Evolutionary conservation across 2,797 vertebrate species (phyloP).

Genomic region (Enteromius radiatus): DNA sequence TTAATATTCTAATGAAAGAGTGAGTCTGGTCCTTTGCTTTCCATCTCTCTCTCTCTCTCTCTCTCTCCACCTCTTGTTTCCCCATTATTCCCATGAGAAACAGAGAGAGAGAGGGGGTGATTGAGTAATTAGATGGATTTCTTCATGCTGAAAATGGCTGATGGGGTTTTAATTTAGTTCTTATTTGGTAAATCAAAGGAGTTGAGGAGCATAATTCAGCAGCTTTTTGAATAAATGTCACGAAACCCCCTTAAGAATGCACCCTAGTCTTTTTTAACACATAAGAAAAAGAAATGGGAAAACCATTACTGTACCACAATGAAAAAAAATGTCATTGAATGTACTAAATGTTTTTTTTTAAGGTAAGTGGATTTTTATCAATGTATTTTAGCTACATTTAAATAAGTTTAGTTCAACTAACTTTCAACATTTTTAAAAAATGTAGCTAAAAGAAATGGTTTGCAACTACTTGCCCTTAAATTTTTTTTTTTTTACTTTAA

Average conservation of each 20-base stretch:
- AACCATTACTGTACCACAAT: not conserved
- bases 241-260: not conserved
- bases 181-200: conserved; percentile 35
- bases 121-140: conserved; percentile 53
- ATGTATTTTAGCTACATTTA: no score
- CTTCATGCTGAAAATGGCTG: conserved; percentile 34
- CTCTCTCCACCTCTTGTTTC: conserved; percentile 5
- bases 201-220: not conserved
- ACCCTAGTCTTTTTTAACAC: not conserved
- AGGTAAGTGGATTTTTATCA: no score
- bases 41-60: not conserved
- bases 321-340: no score
- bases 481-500: not conserved
- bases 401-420: no score
- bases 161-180: conserved; percentile 55
- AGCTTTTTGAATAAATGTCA: not conserved
- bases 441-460: no score
- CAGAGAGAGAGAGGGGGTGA: conserved; percentile 20
- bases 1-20: conserved; percentile 35
- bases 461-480: no score
- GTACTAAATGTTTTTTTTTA: no score
- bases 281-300: not conserved
- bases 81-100: conserved; percentile 42
- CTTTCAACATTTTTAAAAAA: no score
- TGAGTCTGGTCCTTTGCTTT: not conserved